Evolutionary conservation across 2,113 vertebrate species (phyloP), one percentile per base, ranked within the genome.

Genomic region (Colaptes auratus): DNA sequence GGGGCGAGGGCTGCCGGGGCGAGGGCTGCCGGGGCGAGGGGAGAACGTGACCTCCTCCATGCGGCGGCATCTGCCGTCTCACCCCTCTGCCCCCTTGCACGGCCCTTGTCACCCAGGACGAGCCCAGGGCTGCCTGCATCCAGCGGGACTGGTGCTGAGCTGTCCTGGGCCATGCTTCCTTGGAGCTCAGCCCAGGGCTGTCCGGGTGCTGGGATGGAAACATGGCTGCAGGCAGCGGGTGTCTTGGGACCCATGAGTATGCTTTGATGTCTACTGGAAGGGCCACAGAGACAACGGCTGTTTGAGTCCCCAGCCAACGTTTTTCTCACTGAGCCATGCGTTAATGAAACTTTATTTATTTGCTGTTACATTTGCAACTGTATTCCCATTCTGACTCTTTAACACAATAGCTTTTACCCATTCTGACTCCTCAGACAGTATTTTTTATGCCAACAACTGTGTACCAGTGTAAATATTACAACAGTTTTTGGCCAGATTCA

Each of bases 191-290:
- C 53, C 60, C 27, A 7, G 28, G 9, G 4, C 35, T 25, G 19
- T 13, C 23, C 15, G 31, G 4, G 52, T 5, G 1, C 15, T 15
- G 64, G 25, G 24, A 9, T 59, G 75, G 9, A 31, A 65, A 12
- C 63, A 8, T 24, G 15, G 31, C 64, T 3, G 48, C 25, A 2
- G 5, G 59, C 5, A 2, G 58, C 3, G 0, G 48, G 42, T 20
- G 67, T 3, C 17, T 3, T 16, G 19, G 44, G 39, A 21, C 2
- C 21, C 10, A 0, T 5, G 39, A 8, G 6, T 3, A 1, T 12
- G 27, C 46, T 58, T 46, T 72, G 80, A 31, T 46, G 75, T 31
- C 27, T 19, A 0, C 64, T 31, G 35, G 28, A 63, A 58, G 24
- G 65, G 10, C 16, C 1, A 14, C 24, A 2, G 28, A 33, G 39